phyloP scores from a whole-genome alignment of 2,888 invertebrate species.

The Apeira syringaria region DNA sequence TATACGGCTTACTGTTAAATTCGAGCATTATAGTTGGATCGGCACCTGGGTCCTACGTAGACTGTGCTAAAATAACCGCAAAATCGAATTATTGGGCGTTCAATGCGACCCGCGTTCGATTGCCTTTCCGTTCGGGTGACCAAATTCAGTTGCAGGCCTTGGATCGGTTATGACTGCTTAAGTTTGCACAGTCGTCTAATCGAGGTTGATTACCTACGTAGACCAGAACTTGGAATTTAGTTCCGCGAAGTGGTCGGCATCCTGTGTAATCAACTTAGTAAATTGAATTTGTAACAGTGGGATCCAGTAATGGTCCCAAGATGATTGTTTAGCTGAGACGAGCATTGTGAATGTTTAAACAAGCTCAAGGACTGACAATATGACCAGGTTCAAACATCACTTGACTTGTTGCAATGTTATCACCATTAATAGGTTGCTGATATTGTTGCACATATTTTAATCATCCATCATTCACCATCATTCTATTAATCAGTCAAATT shows the following conservation, averaged over 20 bases:
- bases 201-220: slow-evolving; percentile 9
- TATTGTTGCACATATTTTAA: no score
- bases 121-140: slow-evolving; percentile 53
- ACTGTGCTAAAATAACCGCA: slow-evolving; percentile 73
- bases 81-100: slow-evolving; percentile 76
- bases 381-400: no score
- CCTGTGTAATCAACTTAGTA: neutral
- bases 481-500: no score
- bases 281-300: neutral
- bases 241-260: neutral
- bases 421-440: no score
- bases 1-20: slow-evolving; percentile 51
- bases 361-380: no score
- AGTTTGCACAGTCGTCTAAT: slow-evolving; percentile 13
- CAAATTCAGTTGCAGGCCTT: slow-evolving; percentile 51
- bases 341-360: no score
- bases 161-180: slow-evolving; percentile 48
- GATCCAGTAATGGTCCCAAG: neutral
- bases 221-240: slow-evolving; percentile 1
- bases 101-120: slow-evolving; percentile 59
- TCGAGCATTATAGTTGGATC: slow-evolving; percentile 59
- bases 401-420: no score
- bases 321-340: neutral
- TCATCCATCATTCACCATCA: no score
- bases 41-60: slow-evolving; percentile 64